These are phyloP conservation scores for Macropodus opercularis DNA, from an alignment of 2,797 vertebrate species.

Conservation along the genomic window DNA sequence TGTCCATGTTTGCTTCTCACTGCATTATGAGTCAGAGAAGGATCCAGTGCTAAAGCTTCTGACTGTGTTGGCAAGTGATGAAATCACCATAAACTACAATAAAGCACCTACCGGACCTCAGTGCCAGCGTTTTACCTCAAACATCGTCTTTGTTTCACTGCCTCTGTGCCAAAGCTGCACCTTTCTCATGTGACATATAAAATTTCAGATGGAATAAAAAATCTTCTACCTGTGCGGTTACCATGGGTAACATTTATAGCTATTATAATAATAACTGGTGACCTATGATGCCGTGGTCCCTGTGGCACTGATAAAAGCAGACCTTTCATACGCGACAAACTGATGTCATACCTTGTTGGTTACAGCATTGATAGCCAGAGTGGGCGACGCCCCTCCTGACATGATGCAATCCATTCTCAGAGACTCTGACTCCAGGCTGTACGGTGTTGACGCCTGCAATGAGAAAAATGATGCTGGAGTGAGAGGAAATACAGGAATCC, in stretches of 20 bases:
- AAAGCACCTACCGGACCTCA: too few relatives aligned
- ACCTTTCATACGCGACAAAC: background rate
- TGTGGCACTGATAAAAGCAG: background rate
- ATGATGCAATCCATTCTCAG: conserved; percentile 91
- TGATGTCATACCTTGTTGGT: conserved; percentile 85
- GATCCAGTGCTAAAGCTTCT: too few relatives aligned
- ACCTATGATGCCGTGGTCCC: background rate
- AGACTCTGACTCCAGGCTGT: conserved; percentile 90
- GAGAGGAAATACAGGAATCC: background rate
- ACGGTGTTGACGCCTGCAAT: conserved; percentile 86
- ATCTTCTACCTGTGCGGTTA: background rate
- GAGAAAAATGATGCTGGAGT: background rate
- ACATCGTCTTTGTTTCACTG: too few relatives aligned
- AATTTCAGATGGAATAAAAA: too few relatives aligned
- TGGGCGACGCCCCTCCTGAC: conserved; percentile 88
- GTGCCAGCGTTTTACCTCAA: too few relatives aligned
- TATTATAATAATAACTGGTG: background rate
- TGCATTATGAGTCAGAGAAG: too few relatives aligned
- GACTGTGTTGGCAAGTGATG: too few relatives aligned
- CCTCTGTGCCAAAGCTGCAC: too few relatives aligned
- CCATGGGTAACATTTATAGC: too few relatives aligned
- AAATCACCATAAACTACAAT: too few relatives aligned
- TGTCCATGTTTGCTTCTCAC: too few relatives aligned
- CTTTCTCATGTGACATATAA: too few relatives aligned
- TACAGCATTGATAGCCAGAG: conserved; percentile 87